phyloP scores from a whole-genome alignment of 2,113 vertebrate genomes.

The Struthio camelus region DNA sequence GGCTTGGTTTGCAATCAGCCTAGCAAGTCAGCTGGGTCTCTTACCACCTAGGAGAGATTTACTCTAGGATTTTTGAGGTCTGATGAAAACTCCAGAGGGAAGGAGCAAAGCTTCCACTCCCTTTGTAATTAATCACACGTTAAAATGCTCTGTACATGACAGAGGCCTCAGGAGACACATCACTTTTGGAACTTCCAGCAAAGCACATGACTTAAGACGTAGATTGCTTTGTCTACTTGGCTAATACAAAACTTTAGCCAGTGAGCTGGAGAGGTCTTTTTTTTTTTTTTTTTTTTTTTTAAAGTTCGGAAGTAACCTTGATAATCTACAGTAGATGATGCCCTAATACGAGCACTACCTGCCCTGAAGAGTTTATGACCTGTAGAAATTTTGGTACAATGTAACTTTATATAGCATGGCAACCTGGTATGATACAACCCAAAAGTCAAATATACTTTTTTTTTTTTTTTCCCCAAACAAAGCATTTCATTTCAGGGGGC shows the following conservation, averaged over 20 bases:
- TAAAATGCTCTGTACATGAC: constrained; percentile 16
- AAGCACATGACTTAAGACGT: not conserved
- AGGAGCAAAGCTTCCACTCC: constrained; percentile 14
- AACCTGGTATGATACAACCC: not conserved
- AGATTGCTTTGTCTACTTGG: not conserved
- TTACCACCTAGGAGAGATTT: constrained; percentile 8
- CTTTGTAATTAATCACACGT: constrained; percentile 49
- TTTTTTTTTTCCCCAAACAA: not conserved
- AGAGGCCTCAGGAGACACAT: not conserved
- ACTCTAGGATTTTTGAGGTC: constrained; percentile 38
- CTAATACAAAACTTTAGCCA: not conserved
- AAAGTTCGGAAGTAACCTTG: not conserved
- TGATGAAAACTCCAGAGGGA: constrained; percentile 41
- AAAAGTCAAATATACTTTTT: not conserved
- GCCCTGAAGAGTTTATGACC: not conserved
- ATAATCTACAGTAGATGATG: not conserved
- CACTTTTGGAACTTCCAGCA: constrained; percentile 7
- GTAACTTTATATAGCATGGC: not conserved
- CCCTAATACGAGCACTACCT: not conserved
- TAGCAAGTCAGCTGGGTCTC: constrained; percentile 6
- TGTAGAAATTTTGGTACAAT: not conserved
- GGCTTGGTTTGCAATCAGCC: constrained; percentile 29
- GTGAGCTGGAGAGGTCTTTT: not conserved
- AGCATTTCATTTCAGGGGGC: not conserved
- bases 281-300: not conserved